Conservation (phyloP, 2,797 vertebrate species). For the Pipistrellus kuhlii region DNA sequence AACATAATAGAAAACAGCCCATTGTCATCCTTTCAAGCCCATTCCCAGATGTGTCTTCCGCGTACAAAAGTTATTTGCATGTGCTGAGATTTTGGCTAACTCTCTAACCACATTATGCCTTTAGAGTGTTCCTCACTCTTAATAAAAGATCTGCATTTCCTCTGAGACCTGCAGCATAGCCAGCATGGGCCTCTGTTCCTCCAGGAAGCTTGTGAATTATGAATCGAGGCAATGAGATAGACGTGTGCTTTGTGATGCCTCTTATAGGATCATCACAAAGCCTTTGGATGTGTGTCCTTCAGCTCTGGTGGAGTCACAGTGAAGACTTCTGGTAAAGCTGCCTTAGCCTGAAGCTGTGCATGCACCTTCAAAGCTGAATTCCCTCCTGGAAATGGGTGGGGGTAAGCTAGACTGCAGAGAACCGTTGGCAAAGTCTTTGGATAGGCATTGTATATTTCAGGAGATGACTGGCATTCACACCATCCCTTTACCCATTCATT, state of each 20-base stretch:
- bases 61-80: slow-evolving; percentile 24
- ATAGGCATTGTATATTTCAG: neutral
- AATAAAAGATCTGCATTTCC: slow-evolving; percentile 54
- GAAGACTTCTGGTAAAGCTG: neutral
- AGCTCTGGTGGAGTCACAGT: neutral
- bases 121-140: slow-evolving; percentile 46
- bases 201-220: slow-evolving; percentile 47
- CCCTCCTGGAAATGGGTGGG: neutral
- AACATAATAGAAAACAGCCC: slow-evolving; percentile 57
- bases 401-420: neutral
- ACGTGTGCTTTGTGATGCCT: slow-evolving; percentile 30
- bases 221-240: slow-evolving; percentile 43
- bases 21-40: slow-evolving; percentile 43
- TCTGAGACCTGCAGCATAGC: slow-evolving; percentile 28
- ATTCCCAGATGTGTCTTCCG: slow-evolving; percentile 55
- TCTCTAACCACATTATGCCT: neutral
- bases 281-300: neutral
- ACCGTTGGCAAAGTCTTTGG: neutral
- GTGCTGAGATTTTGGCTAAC: slow-evolving; percentile 58
- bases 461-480: neutral
- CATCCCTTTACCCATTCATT: neutral
- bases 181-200: neutral
- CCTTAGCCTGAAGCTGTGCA: neutral
- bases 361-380: slow-evolving; percentile 1
- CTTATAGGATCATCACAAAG: neutral